Evolutionary conservation across 2,113 vertebrate species (phyloP).

Genomic region (Phoenicopterus ruber): DNA sequence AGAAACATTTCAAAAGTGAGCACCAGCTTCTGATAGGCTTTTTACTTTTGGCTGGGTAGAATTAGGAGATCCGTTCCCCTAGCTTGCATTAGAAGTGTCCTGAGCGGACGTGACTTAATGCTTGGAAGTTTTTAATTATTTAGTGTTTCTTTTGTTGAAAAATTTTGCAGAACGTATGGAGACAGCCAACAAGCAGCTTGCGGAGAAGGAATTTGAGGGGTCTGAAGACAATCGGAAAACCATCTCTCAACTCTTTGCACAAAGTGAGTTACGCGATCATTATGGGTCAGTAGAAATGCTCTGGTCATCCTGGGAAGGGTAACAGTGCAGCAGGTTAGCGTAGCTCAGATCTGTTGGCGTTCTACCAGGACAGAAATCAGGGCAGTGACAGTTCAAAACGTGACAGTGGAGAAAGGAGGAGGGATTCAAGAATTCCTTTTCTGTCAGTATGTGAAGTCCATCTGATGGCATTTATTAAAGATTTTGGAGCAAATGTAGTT

Average conservation of each 20-base stretch:
- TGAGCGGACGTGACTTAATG: background rate
- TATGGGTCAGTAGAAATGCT: background rate
- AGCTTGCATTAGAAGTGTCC: background rate
- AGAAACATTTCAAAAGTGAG: background rate
- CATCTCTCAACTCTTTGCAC: constrained; percentile 93
- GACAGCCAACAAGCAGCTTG: constrained; percentile 95
- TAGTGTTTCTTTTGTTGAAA: background rate
- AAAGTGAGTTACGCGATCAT: constrained; percentile 81
- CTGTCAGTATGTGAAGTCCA: background rate
- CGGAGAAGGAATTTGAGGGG: constrained; percentile 92
- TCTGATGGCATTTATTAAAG: background rate
- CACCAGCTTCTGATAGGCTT: background rate
- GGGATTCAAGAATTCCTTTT: background rate
- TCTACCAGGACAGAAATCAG: background rate
- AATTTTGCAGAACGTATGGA: constrained; percentile 90
- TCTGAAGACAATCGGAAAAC: constrained; percentile 96
- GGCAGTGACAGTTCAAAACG: background rate
- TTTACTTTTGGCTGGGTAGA: background rate
- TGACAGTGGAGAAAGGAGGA: background rate
- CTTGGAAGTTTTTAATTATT: background rate
- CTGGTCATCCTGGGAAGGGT: background rate
- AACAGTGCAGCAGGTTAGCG: background rate
- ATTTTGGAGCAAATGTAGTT: background rate
- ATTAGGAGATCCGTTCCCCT: background rate
- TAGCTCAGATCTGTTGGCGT: background rate